These are phyloP conservation scores for Cochlearius cochlearius DNA, from an alignment of 2,113 vertebrate species.

Conservation along the genomic window DNA sequence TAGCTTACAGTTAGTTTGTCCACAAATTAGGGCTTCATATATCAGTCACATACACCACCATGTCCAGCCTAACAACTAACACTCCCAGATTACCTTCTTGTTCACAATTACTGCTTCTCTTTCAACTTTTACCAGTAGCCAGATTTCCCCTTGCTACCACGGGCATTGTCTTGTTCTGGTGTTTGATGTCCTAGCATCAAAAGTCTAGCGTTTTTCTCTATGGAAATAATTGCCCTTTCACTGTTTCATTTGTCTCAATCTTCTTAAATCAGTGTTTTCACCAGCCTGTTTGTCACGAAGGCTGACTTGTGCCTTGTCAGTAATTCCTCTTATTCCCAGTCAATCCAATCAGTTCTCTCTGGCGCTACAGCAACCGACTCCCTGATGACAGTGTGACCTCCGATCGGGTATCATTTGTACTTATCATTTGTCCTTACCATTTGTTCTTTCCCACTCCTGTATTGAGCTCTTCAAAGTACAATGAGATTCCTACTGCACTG, in stretches of 20 bases:
- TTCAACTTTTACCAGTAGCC: neutral
- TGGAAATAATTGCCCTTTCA: neutral
- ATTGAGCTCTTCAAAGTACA: neutral
- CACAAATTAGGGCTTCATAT: neutral
- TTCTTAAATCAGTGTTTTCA: neutral
- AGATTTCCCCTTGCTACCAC: neutral
- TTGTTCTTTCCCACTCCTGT: neutral
- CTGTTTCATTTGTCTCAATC: neutral
- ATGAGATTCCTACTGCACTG: neutral
- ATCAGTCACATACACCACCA: neutral
- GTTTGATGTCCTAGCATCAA: neutral
- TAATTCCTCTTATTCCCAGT: neutral
- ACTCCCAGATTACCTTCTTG: neutral
- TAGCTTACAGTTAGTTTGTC: neutral
- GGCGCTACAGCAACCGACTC: neutral
- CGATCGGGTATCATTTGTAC: neutral
- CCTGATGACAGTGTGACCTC: neutral
- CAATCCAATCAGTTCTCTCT: neutral
- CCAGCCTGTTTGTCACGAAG: neutral
- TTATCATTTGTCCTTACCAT: neutral
- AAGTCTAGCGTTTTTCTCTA: neutral
- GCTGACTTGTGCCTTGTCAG: neutral
- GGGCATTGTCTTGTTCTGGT: neutral
- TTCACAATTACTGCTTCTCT: neutral
- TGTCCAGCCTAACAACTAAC: neutral